Percentiles rank a stretch among this genome's conserved stretches.
These are phyloP conservation scores for Smittia sp. DNA, from an alignment of 2,888 invertebrate species.

Conservation along the genomic window DNA sequence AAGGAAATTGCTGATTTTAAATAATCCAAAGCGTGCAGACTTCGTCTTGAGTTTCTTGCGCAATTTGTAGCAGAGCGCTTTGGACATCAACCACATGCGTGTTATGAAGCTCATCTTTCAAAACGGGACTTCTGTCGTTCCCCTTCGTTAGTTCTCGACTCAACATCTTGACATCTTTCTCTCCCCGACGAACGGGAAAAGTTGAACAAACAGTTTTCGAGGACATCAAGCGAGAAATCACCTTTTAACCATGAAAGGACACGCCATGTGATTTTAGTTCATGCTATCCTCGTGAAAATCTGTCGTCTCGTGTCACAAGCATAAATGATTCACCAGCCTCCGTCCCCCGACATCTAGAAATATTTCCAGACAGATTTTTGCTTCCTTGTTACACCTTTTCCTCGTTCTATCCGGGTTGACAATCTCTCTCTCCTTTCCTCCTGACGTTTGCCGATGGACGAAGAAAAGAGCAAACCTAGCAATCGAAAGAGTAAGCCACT, in stretches of 20 bases:
- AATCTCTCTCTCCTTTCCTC: too few relatives aligned
- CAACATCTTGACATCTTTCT: neutral
- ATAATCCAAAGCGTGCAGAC: too few relatives aligned
- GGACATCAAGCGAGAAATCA: constrained; percentile 25
- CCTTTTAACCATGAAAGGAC: constrained; percentile 19
- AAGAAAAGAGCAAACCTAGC: neutral
- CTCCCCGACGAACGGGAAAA: neutral
- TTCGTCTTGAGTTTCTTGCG: neutral
- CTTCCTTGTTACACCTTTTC: constrained; percentile 19
- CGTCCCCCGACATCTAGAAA: neutral
- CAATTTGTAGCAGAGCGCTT: neutral
- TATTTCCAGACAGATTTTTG: constrained; percentile 9
- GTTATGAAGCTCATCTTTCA: neutral
- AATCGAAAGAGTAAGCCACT: neutral
- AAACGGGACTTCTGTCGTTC: neutral
- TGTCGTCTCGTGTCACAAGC: constrained; percentile 38
- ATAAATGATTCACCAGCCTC: constrained; percentile 28
- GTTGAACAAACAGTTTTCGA: constrained; percentile 4
- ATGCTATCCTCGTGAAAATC: neutral
- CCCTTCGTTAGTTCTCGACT: neutral
- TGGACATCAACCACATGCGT: neutral
- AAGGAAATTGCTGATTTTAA: too few relatives aligned
- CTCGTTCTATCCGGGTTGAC: neutral
- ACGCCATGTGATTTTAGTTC: neutral
- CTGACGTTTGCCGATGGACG: neutral